These are phyloP conservation scores for Hyalella azteca DNA, from an alignment of 2,888 invertebrate species.

Conservation along the genomic window DNA sequence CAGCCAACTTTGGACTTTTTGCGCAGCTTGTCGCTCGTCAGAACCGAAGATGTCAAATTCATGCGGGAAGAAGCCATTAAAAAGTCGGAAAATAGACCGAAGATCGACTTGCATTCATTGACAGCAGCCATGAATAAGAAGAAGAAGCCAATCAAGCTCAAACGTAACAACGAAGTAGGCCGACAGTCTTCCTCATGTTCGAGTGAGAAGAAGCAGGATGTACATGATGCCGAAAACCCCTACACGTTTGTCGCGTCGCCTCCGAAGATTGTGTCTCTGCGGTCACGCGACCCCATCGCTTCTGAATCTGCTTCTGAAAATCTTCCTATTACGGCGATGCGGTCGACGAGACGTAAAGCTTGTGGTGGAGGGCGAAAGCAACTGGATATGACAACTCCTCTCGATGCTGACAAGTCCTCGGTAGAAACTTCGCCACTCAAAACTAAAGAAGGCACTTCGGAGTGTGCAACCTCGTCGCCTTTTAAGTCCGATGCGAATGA, in stretches of 20 bases:
- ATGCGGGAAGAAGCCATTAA: constrained; percentile 5
- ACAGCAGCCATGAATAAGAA: constrained; percentile 16
- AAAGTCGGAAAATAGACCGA: constrained; percentile 26
- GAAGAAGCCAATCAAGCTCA: constrained; percentile 4
- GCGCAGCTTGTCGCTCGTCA: constrained; percentile 7
- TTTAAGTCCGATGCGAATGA: too few relatives aligned
- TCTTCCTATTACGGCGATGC: neutral
- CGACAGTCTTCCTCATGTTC: neutral
- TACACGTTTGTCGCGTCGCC: constrained; percentile 27
- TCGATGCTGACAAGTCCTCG: too few relatives aligned
- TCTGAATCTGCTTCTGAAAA: neutral
- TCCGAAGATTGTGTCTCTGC: neutral
- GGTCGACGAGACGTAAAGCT: neutral
- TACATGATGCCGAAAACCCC: neutral
- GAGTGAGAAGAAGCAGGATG: neutral
- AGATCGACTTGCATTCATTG: neutral
- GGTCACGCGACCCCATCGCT: neutral
- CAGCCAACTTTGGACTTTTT: constrained; percentile 16
- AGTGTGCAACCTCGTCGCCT: too few relatives aligned
- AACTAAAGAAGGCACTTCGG: too few relatives aligned
- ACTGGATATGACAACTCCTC: too few relatives aligned
- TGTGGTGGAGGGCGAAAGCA: neutral
- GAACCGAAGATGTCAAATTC: constrained; percentile 28
- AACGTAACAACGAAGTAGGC: constrained; percentile 20
- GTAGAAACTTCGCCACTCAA: too few relatives aligned